Base-by-base conservation (phyloP, 2,888 invertebrate species). In the Trissolcus japonicus region DNA sequence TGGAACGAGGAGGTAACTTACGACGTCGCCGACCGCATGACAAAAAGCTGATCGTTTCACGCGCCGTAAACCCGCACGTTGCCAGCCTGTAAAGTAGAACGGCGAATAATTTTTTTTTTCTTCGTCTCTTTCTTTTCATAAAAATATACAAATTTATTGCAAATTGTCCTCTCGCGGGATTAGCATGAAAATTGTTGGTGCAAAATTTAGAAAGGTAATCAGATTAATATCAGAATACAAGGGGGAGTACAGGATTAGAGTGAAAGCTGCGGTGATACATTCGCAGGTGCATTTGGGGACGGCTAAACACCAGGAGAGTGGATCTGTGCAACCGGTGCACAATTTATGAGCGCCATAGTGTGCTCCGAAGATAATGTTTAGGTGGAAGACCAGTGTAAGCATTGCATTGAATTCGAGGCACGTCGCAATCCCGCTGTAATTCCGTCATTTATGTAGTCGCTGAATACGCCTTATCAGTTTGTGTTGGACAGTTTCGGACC, bases 1-100 rank as follows among this genome's bases (percentile, higher is more conserved):
- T 62, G 95, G 95, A 79, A 94, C 94, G 48, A 92, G 94, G 88
- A 92, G 93, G 92, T 92, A 90, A 87, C 57, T 67, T 60, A 76
- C 59, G 19, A 51, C 17, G 41, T 46, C 54, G n/a, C 53, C 17
- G 16, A 68, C 55, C 46, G 16, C 57, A 60, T 68, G 59, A 56
- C 59, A 76, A 69, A 65, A 69, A 69, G 63, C 54, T 51, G 53
- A 75, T 63, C 40, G 21, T 75, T 75, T 69, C 68, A 69, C 68
- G 68, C 68, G 68, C 35, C 63, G 55, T 69, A 69, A 69, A 69
- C 50, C 6, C 41, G 19, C 35, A 43, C 54, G 35, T 35, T 35
- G 35, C 35, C 35, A 35, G 35, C 35, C 35, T 35, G 35, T 35
- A 35, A 35, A 35, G 35, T 35, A 35, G 35, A 35, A 35, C 35